These are phyloP conservation scores for Drosophila pseudoobscura DNA, from an alignment of 1,140 invertebrate genomes.

Conservation along the genomic window DNA sequence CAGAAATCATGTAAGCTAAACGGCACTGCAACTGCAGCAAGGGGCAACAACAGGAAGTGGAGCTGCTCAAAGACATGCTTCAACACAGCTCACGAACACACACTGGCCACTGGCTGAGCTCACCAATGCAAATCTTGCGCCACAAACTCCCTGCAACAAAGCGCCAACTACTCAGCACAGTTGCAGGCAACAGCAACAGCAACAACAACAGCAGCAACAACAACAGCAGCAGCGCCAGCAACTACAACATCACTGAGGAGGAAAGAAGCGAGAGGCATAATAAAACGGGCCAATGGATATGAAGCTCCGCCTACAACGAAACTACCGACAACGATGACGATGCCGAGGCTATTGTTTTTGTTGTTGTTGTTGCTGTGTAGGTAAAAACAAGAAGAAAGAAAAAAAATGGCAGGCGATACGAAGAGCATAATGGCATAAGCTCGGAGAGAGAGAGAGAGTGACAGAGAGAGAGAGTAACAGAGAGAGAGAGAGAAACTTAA, in stretches of 20 bases:
- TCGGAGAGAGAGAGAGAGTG: slow-evolving; percentile 1
- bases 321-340: slow-evolving; percentile 67
- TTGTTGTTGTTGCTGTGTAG: slow-evolving; percentile 50
- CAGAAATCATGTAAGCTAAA: slow-evolving; percentile 49
- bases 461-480: background rate
- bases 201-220: slow-evolving; percentile 29
- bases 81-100: slow-evolving; percentile 35
- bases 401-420: slow-evolving; percentile 68
- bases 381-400: slow-evolving; percentile 57
- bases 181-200: slow-evolving; percentile 51
- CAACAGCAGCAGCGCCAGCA: slow-evolving; percentile 29
- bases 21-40: slow-evolving; percentile 20
- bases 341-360: slow-evolving; percentile 21
- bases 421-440: slow-evolving; percentile 59
- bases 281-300: slow-evolving; percentile 82
- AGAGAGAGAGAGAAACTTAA: slow-evolving; percentile 24
- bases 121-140: slow-evolving; percentile 75
- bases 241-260: slow-evolving; percentile 46
- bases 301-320: slow-evolving; percentile 82
- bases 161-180: slow-evolving; percentile 52
- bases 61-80: slow-evolving; percentile 68
- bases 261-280: slow-evolving; percentile 70
- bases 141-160: slow-evolving; percentile 38
- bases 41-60: slow-evolving; percentile 37
- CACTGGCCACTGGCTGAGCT: slow-evolving; percentile 4